Percentiles rank a stretch among this genome's conserved stretches.
phyloP scores from a whole-genome alignment of 2,113 vertebrate genomes.

The Morone saxatilis region DNA sequence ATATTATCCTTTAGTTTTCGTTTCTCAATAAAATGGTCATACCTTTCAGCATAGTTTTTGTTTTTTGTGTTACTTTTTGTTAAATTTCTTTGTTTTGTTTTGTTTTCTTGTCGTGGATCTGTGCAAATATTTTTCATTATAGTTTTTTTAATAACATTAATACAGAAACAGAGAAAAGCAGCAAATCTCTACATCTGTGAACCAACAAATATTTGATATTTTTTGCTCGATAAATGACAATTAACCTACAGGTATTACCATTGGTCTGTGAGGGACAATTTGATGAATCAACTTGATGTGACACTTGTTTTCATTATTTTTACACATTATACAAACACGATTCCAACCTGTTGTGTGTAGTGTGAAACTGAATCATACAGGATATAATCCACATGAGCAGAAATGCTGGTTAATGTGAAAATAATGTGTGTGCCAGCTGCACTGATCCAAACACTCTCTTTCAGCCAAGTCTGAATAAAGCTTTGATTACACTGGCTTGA shows the following conservation, averaged over 20 bases:
- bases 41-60: background rate
- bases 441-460: conserved; percentile 42
- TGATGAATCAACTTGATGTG: background rate
- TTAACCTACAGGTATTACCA: too few species aligned
- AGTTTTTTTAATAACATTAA: background rate
- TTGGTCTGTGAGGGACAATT: too few species aligned
- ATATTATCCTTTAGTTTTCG: background rate
- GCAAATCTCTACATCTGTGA: background rate
- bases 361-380: background rate
- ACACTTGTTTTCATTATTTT: background rate
- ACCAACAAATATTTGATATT: background rate
- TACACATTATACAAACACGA: too few species aligned
- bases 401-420: conserved; percentile 39
- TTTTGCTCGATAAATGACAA: background rate
- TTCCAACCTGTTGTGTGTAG: background rate
- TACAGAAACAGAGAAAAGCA: background rate
- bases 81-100: background rate
- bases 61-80: background rate
- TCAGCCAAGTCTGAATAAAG: conserved; percentile 56
- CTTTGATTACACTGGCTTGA: conserved; percentile 60
- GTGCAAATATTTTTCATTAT: background rate
- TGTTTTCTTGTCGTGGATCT: too few species aligned
- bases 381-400: conserved; percentile 13
- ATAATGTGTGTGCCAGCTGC: conserved; percentile 21
- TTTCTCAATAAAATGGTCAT: background rate